Base-by-base conservation (phyloP, 1,140 invertebrate species). In the Nixonia krombeini region DNA sequence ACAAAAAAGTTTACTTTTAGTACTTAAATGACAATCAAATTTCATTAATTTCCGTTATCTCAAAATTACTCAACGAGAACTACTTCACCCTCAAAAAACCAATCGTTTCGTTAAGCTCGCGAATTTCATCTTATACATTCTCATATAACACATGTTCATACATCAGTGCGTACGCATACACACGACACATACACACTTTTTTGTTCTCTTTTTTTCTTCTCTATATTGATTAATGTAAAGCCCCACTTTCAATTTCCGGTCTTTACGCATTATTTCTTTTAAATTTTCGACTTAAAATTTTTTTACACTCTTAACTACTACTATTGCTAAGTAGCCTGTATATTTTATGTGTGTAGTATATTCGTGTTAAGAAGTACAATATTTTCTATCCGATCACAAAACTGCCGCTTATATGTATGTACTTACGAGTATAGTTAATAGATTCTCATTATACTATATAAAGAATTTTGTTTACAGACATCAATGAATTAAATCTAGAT, bases 401-500 rank as follows among this genome's bases (percentile, higher is more conserved):
- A 40, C 37, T 40, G 5, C 18, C 37, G 16, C 37, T 40, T 40
- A 9, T 1, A 40, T 18, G 7, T 16, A 40, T 16, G 16, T 21
- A n/a, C n/a, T n/a, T n/a, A 40, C 16, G 37, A 40, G 37, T 40
- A 18, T 40, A 40, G 18, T 40, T 16, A 10, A 18, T 21, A 40
- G 18, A 13, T 35, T 10, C n/a, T n/a, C 13, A 35, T 35, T 13
- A 13, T 35, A 35, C 33, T 35, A 35, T 35, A 35, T 35, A 13
- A 35, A 35, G 33, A 35, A 40, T 40, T 40, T 40, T 8, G 15
- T 67, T 70, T 55, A 64, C 63, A 67, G 56, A 74, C 66, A 74
- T 33, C 56, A 51, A 72, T 70, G 68, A 70, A 63, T 37, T 67
- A 59, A 31, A 63, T 40, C 17, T 61, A 53, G 51, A 63, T 35